A percentile compares a stretch with the other conserved stretches of the same genome.
Evolutionary conservation across 2,113 vertebrate species (phyloP).

Genomic region (Dasyprocta punctata): DNA sequence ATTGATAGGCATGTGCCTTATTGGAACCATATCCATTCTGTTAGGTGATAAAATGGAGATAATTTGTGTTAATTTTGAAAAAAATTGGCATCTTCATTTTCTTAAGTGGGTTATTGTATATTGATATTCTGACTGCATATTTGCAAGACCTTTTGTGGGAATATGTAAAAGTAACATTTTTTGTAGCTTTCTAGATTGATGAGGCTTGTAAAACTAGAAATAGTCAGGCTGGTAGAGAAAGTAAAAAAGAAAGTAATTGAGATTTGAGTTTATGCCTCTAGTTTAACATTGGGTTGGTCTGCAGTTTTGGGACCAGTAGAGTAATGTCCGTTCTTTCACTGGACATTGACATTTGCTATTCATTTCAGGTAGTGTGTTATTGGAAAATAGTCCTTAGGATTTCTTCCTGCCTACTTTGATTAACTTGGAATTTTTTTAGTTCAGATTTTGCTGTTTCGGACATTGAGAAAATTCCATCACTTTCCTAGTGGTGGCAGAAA

Average conservation of each 20-base stretch:
- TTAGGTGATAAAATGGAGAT: not conserved
- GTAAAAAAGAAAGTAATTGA: not conserved
- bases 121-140: constrained; percentile 27
- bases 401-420: not conserved
- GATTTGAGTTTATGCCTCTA: not conserved
- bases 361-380: not conserved
- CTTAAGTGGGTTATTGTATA: constrained; percentile 1
- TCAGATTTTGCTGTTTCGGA: not conserved
- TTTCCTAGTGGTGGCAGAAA: not conserved
- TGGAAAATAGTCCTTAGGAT: not conserved
- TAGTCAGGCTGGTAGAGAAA: not conserved
- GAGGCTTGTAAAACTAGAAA: constrained; percentile 34
- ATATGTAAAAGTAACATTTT: constrained; percentile 24
- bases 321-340: not conserved
- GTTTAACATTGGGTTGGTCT: not conserved
- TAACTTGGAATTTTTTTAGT: not conserved
- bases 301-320: not conserved
- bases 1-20: not conserved
- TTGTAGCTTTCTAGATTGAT: not conserved
- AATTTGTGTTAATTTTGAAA: constrained; percentile 51
- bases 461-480: not conserved
- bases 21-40: not conserved
- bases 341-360: not conserved
- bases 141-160: constrained; percentile 54
- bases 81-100: constrained; percentile 46